phyloP scores from a whole-genome alignment of 2,888 invertebrate genomes.

The Leuctra nigra region DNA sequence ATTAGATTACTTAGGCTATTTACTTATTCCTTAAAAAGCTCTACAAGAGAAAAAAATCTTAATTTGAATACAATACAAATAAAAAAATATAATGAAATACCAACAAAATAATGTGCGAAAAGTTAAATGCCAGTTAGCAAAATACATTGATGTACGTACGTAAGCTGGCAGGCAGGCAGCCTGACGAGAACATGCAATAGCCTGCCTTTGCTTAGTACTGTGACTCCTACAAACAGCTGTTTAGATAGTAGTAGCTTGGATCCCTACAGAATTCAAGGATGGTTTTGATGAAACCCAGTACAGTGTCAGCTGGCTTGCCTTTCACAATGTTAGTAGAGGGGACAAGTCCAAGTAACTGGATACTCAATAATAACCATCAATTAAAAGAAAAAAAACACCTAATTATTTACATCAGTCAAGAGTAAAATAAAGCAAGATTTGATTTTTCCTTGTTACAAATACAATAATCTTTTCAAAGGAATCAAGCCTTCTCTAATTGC shows the following conservation, averaged over 20 bases:
- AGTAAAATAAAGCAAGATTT: slow-evolving; percentile 27
- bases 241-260: slow-evolving; percentile 35
- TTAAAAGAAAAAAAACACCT: slow-evolving; percentile 27
- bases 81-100: slow-evolving; percentile 26
- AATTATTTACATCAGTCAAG: slow-evolving; percentile 32
- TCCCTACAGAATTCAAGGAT: slow-evolving; percentile 31
- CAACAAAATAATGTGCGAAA: slow-evolving; percentile 27
- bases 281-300: slow-evolving; percentile 7
- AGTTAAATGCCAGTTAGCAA: slow-evolving; percentile 29
- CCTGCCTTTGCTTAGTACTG: slow-evolving; percentile 14
- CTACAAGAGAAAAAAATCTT: slow-evolving; percentile 30
- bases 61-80: slow-evolving; percentile 31
- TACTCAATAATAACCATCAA: slow-evolving; percentile 30
- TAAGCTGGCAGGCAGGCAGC: slow-evolving; percentile 25
- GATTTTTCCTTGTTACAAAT: slow-evolving; percentile 22
- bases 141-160: slow-evolving; percentile 30
- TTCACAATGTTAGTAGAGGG: slow-evolving; percentile 24
- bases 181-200: not conserved
- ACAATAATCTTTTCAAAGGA: slow-evolving; percentile 16
- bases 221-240: slow-evolving; percentile 31
- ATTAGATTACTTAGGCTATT: slow-evolving; percentile 29
- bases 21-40: slow-evolving; percentile 30
- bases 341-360: slow-evolving; percentile 33
- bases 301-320: slow-evolving; percentile 1
- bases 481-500: slow-evolving; percentile 13